Percentiles rank a stretch among this genome's conserved stretches.
Conservation (phyloP, 2,113 vertebrate genomes). For the Ictidomys tridecemlineatus region DNA sequence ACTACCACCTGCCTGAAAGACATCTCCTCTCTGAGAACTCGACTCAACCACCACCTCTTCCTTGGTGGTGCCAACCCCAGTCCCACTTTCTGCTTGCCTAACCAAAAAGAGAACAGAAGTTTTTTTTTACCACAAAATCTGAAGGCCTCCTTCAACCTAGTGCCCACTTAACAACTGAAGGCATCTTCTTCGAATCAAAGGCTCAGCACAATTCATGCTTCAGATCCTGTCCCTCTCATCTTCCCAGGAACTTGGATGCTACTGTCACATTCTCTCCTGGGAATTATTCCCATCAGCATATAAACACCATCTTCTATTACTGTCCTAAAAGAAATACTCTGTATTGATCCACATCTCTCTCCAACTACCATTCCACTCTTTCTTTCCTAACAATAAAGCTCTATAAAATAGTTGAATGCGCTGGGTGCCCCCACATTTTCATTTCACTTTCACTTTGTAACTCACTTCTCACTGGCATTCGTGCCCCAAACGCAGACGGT, state of each 20-base stretch:
- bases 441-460: background rate
- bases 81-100: background rate
- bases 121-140: background rate
- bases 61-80: background rate
- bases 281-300: background rate
- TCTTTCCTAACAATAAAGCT: background rate
- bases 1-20: background rate
- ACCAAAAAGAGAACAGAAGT: background rate
- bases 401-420: background rate
- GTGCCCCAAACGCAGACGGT: background rate
- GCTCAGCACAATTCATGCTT: background rate
- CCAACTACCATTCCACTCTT: background rate
- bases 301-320: background rate
- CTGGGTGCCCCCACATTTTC: background rate
- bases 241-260: background rate
- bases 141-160: background rate
- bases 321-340: background rate
- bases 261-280: background rate
- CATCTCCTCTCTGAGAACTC: background rate
- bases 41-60: background rate
- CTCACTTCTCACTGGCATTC: background rate
- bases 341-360: background rate
- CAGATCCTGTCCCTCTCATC: background rate
- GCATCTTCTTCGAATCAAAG: background rate
- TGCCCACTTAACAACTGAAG: background rate